Evolutionary conservation across 2,888 invertebrate genomes (phyloP), one percentile per base, ranked within the genome.

Genomic region (Formica aserva): DNA sequence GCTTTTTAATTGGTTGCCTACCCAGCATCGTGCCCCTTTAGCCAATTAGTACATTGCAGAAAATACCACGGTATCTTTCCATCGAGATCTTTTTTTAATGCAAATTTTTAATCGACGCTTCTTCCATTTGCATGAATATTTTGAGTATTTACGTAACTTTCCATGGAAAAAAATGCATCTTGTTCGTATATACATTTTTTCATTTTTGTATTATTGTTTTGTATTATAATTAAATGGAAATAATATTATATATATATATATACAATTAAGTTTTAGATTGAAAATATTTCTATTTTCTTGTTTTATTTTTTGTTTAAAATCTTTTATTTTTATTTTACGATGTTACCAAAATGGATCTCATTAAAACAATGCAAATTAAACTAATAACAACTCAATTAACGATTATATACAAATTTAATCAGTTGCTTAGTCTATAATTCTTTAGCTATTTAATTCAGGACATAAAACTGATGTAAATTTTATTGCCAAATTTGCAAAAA

Each of bases 1-100:
- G 88, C 85, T 87, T 88, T 89, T 89, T 89, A 89, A 89, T 90
- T 89, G 88, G 87, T 90, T 87, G 80, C 85, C 88, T 74, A 72
- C 69, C 87, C 66, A 77, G 48, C 84, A 83, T 87, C 84, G 84
- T 87, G 87, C 84, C 90, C 81, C 88, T 83, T 82, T 87, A 87
- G 89, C 87, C 89, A 89, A 89, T 89, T 89, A 89, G 90, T 85
- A 87, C 72, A 66, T 72, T 77, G 77, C 89, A 84, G 72, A 89
- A 90, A 90, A 87, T 87, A 78, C 52, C 81, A 55, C 48, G 66
- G 80, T 83, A 85, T 85, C 82, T 80, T 76, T 67, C 32, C 65
- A 62, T 82, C 75, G 65, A 72, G 84, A 85, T 77, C 48, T 78
- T 78, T 77, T 71, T 78, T 57, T 22, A 78, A 78, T 78, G 72